Conservation (phyloP, 2,797 vertebrate species). For the Enteromius fasciolatus region DNA sequence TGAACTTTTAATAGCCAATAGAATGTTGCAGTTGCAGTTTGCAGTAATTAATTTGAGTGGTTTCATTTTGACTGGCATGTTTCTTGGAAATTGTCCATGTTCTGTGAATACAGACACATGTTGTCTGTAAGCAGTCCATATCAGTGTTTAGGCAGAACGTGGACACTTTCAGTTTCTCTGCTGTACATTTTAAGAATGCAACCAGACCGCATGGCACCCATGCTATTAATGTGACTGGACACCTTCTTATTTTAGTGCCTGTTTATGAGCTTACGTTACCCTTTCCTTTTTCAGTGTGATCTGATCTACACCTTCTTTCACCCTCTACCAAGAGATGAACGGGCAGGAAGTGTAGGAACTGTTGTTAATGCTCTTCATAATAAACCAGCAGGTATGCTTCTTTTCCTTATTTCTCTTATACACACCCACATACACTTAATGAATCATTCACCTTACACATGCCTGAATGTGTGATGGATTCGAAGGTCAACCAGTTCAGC, state of each 20-base stretch:
- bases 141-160: conserved; percentile 13
- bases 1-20: background rate
- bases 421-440: background rate
- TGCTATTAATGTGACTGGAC: background rate
- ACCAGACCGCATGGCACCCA: background rate
- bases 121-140: conserved; percentile 38
- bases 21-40: background rate
- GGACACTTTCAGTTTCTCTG: conserved; percentile 12
- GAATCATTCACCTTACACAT: conserved; percentile 2
- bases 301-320: conserved; percentile 96
- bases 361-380: conserved; percentile 71
- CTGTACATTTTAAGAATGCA: conserved; percentile 17
- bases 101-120: conserved; percentile 44
- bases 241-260: background rate
- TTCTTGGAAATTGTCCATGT: conserved; percentile 60
- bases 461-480: background rate
- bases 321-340: conserved; percentile 87
- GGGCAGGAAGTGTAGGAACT: conserved; percentile 68
- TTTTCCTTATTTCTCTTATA: conserved; percentile 9
- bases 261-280: background rate
- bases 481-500: background rate
- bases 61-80: conserved; percentile 59
- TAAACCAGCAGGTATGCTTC: conserved; percentile 81
- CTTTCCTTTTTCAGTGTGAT: conserved; percentile 81
- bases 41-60: background rate